Evolutionary conservation across 2,113 vertebrate species (phyloP), one percentile per base, ranked within the genome.

Genomic region (Nansenia antarctica): DNA sequence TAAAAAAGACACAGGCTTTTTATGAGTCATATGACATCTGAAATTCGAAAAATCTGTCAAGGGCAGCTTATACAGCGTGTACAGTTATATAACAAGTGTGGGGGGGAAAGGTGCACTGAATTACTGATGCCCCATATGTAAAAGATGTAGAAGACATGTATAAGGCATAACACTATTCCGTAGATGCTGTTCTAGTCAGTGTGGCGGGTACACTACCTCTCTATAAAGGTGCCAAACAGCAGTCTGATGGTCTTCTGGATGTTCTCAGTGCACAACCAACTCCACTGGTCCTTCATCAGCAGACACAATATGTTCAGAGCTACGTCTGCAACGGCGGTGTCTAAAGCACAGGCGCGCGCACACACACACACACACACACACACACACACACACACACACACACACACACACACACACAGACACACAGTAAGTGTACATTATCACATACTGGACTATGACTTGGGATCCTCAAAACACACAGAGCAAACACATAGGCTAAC

Each of bases 181-280:
- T 47, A 47, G 18, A 15, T 47, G 45, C 2, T 30, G 12, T 18
- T 58, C 15, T 31, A 5, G 6, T 30, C 55, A 30, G 27, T 55
- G 26, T 18, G 15, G 27, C 9, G 29, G 15, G 24, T 45, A 15
- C 6, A 24, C 78, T 76, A 96, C 96, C 96, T 95, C 80, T 99
- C 95, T 68, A 99, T 85, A 0, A 97, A 92, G 37, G 95, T 97
- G 22, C 95, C 95, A 7, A 96, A 99, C 47, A 96, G 70, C 68
- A 98, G 84, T 9, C 88, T 88, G 60, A 96, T 91, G 53, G 93
- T 86, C 77, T 94, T 96, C 82, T 96, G 94, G 65, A 96, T 86
- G 74, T 93, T 94, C 81, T 98, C 94, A 0, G 94, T 96, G 82
- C 95, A 97, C 0, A 98, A 78, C 96, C 96, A 98, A 65, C 86